These are phyloP conservation scores for Bugula neritina DNA, from an alignment of 2,888 invertebrate genomes.

Conservation along the genomic window DNA sequence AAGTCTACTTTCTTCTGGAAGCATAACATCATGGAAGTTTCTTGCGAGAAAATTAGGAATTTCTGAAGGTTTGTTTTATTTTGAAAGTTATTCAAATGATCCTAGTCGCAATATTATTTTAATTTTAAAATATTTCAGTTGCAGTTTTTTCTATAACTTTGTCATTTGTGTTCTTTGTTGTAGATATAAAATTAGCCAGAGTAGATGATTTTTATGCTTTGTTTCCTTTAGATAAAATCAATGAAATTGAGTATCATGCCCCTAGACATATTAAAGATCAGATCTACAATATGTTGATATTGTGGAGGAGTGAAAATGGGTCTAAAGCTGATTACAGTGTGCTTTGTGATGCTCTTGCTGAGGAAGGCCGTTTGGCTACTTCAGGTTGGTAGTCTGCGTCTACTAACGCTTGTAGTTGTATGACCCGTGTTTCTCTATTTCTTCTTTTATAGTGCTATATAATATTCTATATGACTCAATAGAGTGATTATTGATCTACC, in stretches of 20 bases:
- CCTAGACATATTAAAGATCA: background rate
- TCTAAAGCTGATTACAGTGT: background rate
- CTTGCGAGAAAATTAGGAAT: slow-evolving; percentile 17
- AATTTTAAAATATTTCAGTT: too few relatives aligned
- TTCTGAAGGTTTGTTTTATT: slow-evolving; percentile 10
- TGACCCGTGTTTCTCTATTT: too few relatives aligned
- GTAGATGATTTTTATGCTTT: too few relatives aligned
- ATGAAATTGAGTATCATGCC: slow-evolving; percentile 14
- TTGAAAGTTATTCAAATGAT: too few relatives aligned
- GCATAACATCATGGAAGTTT: slow-evolving; percentile 12
- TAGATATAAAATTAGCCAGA: too few relatives aligned
- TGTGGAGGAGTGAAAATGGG: slow-evolving; percentile 3
- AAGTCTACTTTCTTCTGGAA: slow-evolving; percentile 9
- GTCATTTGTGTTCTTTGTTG: too few relatives aligned
- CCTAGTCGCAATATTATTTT: too few relatives aligned
- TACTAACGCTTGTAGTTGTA: too few relatives aligned
- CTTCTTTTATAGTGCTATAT: too few relatives aligned
- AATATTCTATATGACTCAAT: too few relatives aligned
- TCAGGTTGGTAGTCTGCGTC: slow-evolving; percentile 3
- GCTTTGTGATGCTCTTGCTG: background rate
- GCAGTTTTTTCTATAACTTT: too few relatives aligned
- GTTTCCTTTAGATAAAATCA: background rate
- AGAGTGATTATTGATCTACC: too few relatives aligned
- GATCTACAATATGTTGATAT: slow-evolving; percentile 8
- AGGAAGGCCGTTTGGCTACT: slow-evolving; percentile 9